Evolutionary conservation across 1,140 invertebrate genomes (phyloP).

Genomic region (Branchinecta lindahli): DNA sequence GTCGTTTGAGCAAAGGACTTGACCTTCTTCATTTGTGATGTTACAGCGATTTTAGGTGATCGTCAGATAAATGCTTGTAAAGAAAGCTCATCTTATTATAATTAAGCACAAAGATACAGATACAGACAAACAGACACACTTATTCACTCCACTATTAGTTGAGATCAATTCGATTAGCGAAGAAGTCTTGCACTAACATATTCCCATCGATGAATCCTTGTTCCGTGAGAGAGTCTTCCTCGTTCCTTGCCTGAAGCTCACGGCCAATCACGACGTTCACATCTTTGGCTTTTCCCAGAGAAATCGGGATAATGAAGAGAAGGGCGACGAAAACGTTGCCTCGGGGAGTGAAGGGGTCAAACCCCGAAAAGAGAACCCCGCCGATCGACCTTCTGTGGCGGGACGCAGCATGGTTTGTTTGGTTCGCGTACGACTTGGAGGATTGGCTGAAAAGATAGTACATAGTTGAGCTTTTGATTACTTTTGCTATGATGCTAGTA

Average conservation of each 20-base stretch:
- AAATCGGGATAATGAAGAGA: not conserved
- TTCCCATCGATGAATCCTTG: not conserved
- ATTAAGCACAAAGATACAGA: too few relatives aligned
- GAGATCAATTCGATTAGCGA: not conserved
- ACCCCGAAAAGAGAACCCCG: not conserved
- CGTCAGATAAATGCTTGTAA: too few relatives aligned
- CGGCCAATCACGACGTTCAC: not conserved
- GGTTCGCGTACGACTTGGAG: too few relatives aligned
- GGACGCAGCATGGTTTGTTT: too few relatives aligned
- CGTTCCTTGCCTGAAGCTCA: not conserved
- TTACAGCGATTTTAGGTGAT: too few relatives aligned
- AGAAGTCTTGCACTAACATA: not conserved
- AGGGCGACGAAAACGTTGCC: not conserved
- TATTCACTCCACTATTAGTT: not conserved
- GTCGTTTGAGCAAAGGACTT: too few relatives aligned
- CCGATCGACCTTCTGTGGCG: not conserved
- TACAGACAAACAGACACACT: too few relatives aligned
- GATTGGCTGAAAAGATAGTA: too few relatives aligned
- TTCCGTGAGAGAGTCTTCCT: not conserved
- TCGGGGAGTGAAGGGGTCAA: not conserved
- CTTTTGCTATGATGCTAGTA: too few relatives aligned
- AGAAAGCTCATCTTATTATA: too few relatives aligned
- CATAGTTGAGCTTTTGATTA: too few relatives aligned
- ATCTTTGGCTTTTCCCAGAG: not conserved
- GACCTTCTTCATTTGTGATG: too few relatives aligned